Evolutionary conservation across 2,888 invertebrate species (phyloP), one percentile per base, ranked within the genome.

Genomic region (Hetaerina titia): DNA sequence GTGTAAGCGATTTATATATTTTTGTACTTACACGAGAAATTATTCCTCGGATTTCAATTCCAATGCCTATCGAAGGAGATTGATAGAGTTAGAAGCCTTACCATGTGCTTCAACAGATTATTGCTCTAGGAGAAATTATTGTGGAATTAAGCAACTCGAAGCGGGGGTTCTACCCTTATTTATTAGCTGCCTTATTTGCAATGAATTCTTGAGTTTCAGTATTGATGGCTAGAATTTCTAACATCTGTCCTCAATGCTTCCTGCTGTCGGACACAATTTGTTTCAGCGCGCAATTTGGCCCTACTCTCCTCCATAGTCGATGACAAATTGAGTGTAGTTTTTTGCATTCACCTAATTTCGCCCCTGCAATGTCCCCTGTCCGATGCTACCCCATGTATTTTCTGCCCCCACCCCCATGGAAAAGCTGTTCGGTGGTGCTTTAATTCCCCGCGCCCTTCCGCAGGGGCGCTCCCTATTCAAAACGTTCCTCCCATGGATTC

Each of bases 401-500:
- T 45, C 45, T 45, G 45, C 45, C 4, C 69, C 69, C n/a, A 22
- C 17, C 88, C 15, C 19, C 19, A 45, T 88, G 15, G 15, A 88
- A 19, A 19, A 7, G 88, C 45, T 88, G 7, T 13, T 17, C 45
- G 15, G 45, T 69, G 69, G n/a, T 69, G 69, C 13, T 56, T 88
- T 88, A 9, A 56, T 88, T 88, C 88, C 31, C 45, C 45, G 45
- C 88, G 17, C n/a, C 88, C 56, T 17, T 0, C 45, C 19, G 15
- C 17, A 45, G 88, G 22, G 4, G 88, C 88, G 45, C 45, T 88
- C 56, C 56, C 31, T 56, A 45, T 88, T 88, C 88, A 88, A 45
- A 88, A 87, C 2, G 45, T 56, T 88, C 56, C 88, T 19, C 88
- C 88, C 19, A 88, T 88, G 45, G 88, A 88, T 88, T 88, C 88